Evolutionary conservation across 2,888 invertebrate species (phyloP).

Genomic region (Fragum fragum): DNA sequence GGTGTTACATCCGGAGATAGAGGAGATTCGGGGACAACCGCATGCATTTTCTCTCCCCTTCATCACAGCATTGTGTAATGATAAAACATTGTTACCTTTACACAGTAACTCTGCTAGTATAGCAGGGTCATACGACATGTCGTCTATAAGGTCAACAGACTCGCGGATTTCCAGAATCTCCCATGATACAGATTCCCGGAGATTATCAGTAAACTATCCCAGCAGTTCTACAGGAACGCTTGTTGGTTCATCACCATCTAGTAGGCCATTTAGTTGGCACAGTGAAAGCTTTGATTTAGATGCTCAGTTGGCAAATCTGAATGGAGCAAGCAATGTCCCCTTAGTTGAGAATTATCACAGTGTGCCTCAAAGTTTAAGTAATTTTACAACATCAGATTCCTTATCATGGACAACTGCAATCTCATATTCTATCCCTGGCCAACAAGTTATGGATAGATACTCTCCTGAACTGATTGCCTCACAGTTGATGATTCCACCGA

Average conservation of each 20-base stretch:
- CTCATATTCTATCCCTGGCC: constrained; percentile 64
- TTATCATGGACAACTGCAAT: constrained; percentile 75
- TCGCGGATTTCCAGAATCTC: constrained; percentile 76
- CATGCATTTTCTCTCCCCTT: constrained; percentile 90
- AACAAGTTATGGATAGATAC: constrained; percentile 71
- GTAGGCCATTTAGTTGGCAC: constrained; percentile 84
- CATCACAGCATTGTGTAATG: constrained; percentile 97
- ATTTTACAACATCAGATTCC: constrained; percentile 58
- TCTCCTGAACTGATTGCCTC: constrained; percentile 77
- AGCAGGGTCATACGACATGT: constrained; percentile 75
- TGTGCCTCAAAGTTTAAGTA: constrained; percentile 78
- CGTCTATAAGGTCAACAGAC: constrained; percentile 78
- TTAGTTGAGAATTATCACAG: constrained; percentile 77
- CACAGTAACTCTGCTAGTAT: constrained; percentile 72
- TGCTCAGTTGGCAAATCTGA: constrained; percentile 71
- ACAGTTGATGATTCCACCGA: constrained; percentile 79
- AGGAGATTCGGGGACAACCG: constrained; percentile 79
- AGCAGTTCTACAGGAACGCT: constrained; percentile 72
- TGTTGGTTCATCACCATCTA: constrained; percentile 65
- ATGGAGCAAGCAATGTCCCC: constrained; percentile 58
- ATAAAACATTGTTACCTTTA: constrained; percentile 91
- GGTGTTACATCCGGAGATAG: constrained; percentile 81
- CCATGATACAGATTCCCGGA: constrained; percentile 77
- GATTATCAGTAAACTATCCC: constrained; percentile 80
- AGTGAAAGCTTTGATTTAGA: constrained; percentile 83